These are phyloP conservation scores for Calephelis virginiensis DNA, from an alignment of 1,140 invertebrate species.

Conservation along the genomic window DNA sequence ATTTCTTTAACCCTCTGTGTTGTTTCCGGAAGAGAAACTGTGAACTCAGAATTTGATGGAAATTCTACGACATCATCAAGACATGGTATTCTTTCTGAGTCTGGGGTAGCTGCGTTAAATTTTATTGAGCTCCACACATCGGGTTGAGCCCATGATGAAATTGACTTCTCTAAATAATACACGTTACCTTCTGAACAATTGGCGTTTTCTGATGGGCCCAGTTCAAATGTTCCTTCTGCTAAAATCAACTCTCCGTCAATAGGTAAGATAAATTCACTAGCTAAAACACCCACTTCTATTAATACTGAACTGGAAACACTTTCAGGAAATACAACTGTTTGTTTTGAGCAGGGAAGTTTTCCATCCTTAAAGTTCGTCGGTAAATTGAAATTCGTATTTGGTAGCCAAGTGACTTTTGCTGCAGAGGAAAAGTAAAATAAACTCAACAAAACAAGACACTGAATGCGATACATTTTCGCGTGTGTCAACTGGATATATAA, in stretches of 20 bases:
- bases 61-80: slow-evolving; percentile 56
- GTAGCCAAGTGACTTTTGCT: slow-evolving; percentile 53
- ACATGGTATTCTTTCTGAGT: slow-evolving; percentile 61
- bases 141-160: slow-evolving; percentile 47
- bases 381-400: slow-evolving; percentile 55
- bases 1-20: slow-evolving; percentile 41
- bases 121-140: slow-evolving; percentile 58
- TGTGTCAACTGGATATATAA: not conserved
- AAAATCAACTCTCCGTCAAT: slow-evolving; percentile 53
- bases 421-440: slow-evolving; percentile 38
- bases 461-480: slow-evolving; percentile 24
- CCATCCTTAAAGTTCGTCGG: slow-evolving; percentile 53
- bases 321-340: slow-evolving; percentile 60
- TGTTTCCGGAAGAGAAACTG: slow-evolving; percentile 40
- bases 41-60: slow-evolving; percentile 40
- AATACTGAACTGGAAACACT: slow-evolving; percentile 38
- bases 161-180: slow-evolving; percentile 48
- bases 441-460: slow-evolving; percentile 43
- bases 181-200: slow-evolving; percentile 48
- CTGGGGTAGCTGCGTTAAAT: slow-evolving; percentile 66
- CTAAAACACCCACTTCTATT: slow-evolving; percentile 40
- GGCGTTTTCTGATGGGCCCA: slow-evolving; percentile 42
- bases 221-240: slow-evolving; percentile 38
- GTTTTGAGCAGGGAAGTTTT: slow-evolving; percentile 57
- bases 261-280: slow-evolving; percentile 51